These are phyloP conservation scores for Araneus ventricosus DNA, from an alignment of 1,140 invertebrate genomes.

Conservation along the genomic window DNA sequence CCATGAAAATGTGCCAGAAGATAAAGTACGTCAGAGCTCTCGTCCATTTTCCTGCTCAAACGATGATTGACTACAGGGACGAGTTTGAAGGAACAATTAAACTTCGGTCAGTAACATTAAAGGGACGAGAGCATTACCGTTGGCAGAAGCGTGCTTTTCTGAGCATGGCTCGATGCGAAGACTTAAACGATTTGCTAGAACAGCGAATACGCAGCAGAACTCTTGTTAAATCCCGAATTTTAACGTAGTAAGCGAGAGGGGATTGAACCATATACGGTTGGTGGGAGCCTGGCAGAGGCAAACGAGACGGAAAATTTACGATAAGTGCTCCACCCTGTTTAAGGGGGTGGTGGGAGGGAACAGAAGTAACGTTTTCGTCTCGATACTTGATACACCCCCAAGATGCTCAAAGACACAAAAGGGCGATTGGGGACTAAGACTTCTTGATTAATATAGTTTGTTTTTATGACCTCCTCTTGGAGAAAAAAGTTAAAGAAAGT, in stretches of 20 bases:
- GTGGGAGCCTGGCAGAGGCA: neutral
- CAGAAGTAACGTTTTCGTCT: slow-evolving; percentile 17
- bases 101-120: slow-evolving; percentile 12
- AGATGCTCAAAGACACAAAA: neutral
- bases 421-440: slow-evolving; percentile 16
- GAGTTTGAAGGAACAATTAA: slow-evolving; percentile 6
- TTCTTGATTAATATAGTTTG: slow-evolving; percentile 68
- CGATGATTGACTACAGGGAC: neutral
- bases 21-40: too few species aligned
- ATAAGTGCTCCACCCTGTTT: slow-evolving; percentile 71
- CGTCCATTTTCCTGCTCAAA: neutral
- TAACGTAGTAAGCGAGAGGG: neutral
- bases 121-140: neutral
- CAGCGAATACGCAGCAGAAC: neutral
- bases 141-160: neutral
- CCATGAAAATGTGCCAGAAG: too few species aligned
- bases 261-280: slow-evolving; percentile 54
- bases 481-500: slow-evolving; percentile 11
- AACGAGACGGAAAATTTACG: slow-evolving; percentile 71
- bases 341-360: neutral
- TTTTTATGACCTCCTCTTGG: slow-evolving; percentile 37
- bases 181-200: neutral
- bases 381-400: slow-evolving; percentile 17
- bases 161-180: neutral
- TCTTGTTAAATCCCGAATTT: slow-evolving; percentile 19